phyloP scores from a whole-genome alignment of 1,140 invertebrate genomes.

The Tetramorium simillimum region DNA sequence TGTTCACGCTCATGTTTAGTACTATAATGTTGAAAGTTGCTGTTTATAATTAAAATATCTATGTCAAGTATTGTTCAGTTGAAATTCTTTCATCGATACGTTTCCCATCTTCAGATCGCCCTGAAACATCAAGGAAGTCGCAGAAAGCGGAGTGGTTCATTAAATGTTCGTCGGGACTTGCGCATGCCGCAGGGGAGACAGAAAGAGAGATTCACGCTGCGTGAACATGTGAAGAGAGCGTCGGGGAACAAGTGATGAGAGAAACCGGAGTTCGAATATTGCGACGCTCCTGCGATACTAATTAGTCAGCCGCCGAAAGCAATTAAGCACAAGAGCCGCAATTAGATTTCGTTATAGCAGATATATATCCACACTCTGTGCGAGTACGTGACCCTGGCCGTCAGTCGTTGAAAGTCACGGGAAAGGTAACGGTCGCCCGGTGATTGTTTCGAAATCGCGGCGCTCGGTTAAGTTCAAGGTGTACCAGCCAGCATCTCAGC shows the following conservation, averaged over 20 bases:
- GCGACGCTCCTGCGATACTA: constrained; percentile 2
- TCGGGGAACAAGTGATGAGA: background rate
- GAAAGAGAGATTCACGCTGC: constrained; percentile 26
- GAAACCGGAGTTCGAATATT: constrained; percentile 6
- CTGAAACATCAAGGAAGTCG: background rate
- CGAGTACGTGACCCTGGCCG: constrained; percentile 39
- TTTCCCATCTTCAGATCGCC: background rate
- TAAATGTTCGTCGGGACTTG: background rate
- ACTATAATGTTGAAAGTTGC: background rate
- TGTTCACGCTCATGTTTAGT: background rate
- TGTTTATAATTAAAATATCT: background rate
- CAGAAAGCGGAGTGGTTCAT: background rate
- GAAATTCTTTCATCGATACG: background rate
- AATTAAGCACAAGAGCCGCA: constrained; percentile 46
- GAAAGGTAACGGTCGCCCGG: constrained; percentile 71
- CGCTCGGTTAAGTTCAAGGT: constrained; percentile 67
- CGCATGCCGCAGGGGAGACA: background rate
- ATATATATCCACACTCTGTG: background rate
- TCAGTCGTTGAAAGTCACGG: constrained; percentile 54
- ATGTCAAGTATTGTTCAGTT: too few species aligned
- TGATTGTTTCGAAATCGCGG: constrained; percentile 72
- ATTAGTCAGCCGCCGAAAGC: constrained; percentile 31
- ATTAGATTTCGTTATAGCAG: constrained; percentile 46
- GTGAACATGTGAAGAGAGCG: background rate
- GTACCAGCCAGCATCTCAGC: background rate